Evolutionary conservation across 2,888 invertebrate species (phyloP), one percentile per base, ranked within the genome.

Genomic region (Catocala fraxini): DNA sequence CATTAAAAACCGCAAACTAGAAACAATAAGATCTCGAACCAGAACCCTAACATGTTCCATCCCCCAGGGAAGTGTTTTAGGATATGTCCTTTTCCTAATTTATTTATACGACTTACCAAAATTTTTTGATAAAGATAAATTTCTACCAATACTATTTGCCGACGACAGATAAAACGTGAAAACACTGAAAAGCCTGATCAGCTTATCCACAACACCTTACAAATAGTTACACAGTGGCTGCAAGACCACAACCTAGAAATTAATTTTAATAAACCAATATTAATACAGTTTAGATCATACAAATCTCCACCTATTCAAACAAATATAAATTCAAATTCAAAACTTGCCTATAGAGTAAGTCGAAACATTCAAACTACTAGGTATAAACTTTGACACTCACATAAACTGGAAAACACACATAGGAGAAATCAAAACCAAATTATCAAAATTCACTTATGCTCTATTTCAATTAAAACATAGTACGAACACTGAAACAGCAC

Each of bases 361-460:
- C 5, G 13, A 12, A 1, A 45, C 45, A 12, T 45, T 45, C 13
- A 13, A 45, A 6, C 13, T 45, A 45, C 45, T 13, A 5, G 45
- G 45, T 6, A 35, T 34, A 12, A n/a, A 51, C 35, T 12, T 45
- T 12, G 45, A 45, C 6, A 45, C 12, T 4, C 15, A 12, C 49
- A 60, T 63, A 4, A n/a, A 15, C 46, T 48, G 47, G 63, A 59
- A 12, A 41, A 47, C 43, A 34, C 59, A 73, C 72, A 12, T 60
- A 7, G 34, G 49, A n/a, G 67, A 69, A 75, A 88, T 12, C 6
- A 45, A 70, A 42, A 46, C 51, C 11, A 57, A 45, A 45, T 13
- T 45, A 25, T 25, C 25, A 25, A 25, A 25, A 25, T 25, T 25
- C 25, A 25, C 25, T 25, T 25, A 3, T 3, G 25, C 25, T 25